Percentiles rank a stretch among this genome's conserved stretches.
These are phyloP conservation scores for Microtus montanus DNA, from an alignment of 2,113 vertebrate genomes.

Conservation along the genomic window DNA sequence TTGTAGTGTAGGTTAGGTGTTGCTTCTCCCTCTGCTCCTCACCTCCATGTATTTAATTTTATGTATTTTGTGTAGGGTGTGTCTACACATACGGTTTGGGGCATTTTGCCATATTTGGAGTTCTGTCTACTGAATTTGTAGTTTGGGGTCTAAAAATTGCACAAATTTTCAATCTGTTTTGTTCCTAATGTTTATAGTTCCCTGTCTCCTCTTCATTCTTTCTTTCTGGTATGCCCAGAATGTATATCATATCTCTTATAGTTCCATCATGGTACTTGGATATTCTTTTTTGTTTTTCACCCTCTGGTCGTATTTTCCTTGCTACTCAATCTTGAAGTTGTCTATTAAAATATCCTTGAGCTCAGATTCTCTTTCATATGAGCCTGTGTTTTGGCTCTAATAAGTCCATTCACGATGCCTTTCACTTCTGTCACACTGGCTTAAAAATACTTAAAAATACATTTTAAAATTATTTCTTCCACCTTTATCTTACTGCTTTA, in stretches of 20 bases:
- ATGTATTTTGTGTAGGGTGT: background rate
- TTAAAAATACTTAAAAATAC: background rate
- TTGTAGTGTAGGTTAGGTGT: background rate
- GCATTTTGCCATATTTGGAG: background rate
- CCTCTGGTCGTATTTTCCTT: background rate
- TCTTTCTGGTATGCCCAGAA: background rate
- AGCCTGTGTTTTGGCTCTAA: background rate
- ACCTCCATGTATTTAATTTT: background rate
- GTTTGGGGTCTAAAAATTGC: background rate
- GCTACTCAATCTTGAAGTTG: background rate
- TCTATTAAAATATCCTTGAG: background rate
- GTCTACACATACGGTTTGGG: background rate
- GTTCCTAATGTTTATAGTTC: background rate
- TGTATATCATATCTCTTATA: background rate
- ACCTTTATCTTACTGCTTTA: background rate
- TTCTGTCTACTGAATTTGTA: background rate
- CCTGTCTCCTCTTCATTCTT: background rate
- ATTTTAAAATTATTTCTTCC: background rate
- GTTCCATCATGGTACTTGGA: background rate
- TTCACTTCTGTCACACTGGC: background rate
- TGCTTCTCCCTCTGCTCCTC: accelerated
- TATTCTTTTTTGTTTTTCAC: background rate
- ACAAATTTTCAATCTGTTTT: background rate
- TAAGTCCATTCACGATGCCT: background rate
- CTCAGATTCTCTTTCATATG: background rate